Evolutionary conservation across 2,797 vertebrate genomes (phyloP), one percentile per base, ranked within the genome.

Genomic region (Neostethus bicornis): DNA sequence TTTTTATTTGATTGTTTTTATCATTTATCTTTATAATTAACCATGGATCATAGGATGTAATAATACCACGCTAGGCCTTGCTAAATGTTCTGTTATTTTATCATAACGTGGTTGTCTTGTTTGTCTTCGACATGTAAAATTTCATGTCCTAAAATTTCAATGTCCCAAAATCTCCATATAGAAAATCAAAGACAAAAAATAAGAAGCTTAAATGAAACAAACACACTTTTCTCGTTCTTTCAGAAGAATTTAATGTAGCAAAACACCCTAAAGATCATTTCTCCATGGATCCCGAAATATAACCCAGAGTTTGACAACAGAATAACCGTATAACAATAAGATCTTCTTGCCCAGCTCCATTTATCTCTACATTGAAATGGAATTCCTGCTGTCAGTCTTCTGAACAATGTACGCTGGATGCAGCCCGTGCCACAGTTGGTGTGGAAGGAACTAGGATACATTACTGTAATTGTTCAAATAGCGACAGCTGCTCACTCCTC

Each of bases 221-320:
- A 37, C 24, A 16, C 45, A n/a, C 12, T 29, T 4, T 26, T n/a
- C 5, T 61, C 74, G 38, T 35, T 35, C 53, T 61, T 56, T 78
- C 75, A 66, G 37, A 45, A 53, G 66, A 44, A 56, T 23, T 35
- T 52, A 45, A 61, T 35, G 13, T 25, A 45, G 28, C 7, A 9
- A 7, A 66, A 35, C 51, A 32, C 31, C 25, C 24, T 25, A 41
- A 47, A 28, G 6, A 7, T 25, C 62, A 56, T 43, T 24, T 28
- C 24, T 75, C 60, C 48, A 63, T 56, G 51, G 20, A 62, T 62
- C 47, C 29, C 45, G 66, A 65, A 75, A 83, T 64, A 51, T 46
- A 59, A 59, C 34, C 61, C 57, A 17, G 68, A 51, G 46, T 57
- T 19, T 4, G 50, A 77, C 31, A 54, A 46, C n/a, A 25, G 47